These are phyloP conservation scores for Pyxicephalus adspersus DNA, from an alignment of 2,113 vertebrate species.

Conservation along the genomic window DNA sequence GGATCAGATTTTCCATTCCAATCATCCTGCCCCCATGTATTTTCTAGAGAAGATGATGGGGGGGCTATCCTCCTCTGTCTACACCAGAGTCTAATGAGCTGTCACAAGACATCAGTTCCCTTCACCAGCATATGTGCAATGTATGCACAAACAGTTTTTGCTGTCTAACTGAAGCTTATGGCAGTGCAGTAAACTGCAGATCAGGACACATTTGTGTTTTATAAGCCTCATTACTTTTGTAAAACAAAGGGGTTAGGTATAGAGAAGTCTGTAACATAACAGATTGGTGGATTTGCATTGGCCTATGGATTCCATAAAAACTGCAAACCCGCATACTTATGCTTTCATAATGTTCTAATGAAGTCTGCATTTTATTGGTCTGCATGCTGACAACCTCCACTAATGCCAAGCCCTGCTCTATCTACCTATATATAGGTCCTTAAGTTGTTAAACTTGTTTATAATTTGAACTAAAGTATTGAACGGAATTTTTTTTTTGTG, in stretches of 20 bases:
- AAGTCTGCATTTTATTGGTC: no score
- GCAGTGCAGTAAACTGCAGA: constrained; percentile 10
- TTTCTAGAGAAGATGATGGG: not conserved
- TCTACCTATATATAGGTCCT: no score
- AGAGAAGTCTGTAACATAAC: not conserved
- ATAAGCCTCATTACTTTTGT: not conserved
- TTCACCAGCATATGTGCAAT: constrained; percentile 24
- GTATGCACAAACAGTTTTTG: constrained; percentile 24
- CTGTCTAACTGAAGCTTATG: constrained; percentile 13
- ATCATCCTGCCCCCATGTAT: not conserved
- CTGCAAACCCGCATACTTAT: no score
- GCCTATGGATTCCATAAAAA: no score
- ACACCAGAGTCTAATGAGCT: constrained; percentile 43
- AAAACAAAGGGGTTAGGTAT: not conserved
- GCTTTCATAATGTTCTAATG: no score
- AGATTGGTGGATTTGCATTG: not conserved
- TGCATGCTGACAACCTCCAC: no score
- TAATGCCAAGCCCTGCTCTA: no score
- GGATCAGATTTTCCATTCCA: constrained; percentile 51
- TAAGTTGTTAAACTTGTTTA: no score
- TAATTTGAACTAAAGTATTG: no score
- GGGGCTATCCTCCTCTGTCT: not conserved
- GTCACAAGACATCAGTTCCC: constrained; percentile 43
- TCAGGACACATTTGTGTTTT: not conserved
- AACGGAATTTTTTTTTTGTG: no score